These are phyloP conservation scores for Ophion obscuratus DNA, from an alignment of 2,888 invertebrate genomes.

Conservation along the genomic window DNA sequence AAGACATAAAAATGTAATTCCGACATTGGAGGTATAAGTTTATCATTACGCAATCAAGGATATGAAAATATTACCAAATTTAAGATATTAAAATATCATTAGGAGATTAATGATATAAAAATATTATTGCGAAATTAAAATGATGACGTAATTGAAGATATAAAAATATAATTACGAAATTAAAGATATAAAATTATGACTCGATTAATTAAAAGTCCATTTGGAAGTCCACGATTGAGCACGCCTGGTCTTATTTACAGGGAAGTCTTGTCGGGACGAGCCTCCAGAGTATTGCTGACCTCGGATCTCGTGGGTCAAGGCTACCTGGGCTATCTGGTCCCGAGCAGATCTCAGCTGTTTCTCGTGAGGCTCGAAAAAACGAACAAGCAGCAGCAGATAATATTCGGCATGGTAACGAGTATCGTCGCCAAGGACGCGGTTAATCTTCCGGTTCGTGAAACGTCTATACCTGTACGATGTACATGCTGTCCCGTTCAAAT, in stretches of 20 bases:
- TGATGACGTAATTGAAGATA: no score
- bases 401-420: constrained; percentile 90
- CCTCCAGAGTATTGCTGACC: constrained; percentile 92
- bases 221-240: not conserved
- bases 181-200: no score
- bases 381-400: constrained; percentile 87
- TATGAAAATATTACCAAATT: no score
- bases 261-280: constrained; percentile 85
- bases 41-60: no score
- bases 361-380: constrained; percentile 89
- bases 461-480: not conserved
- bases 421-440: constrained; percentile 94
- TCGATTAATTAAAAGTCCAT: no score
- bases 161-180: no score
- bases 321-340: constrained; percentile 92
- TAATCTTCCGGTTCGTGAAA: constrained; percentile 87
- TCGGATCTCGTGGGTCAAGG: constrained; percentile 94
- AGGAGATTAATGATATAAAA: no score
- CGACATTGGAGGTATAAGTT: no score
- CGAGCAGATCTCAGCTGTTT: constrained; percentile 88
- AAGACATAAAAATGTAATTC: no score
- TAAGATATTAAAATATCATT: no score
- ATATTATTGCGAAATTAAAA: no score
- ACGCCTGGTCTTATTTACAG: constrained; percentile 76
- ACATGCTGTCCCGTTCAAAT: no score